phyloP scores from a whole-genome alignment of 2,113 vertebrate genomes.

The Ivindomyrus marchei region DNA sequence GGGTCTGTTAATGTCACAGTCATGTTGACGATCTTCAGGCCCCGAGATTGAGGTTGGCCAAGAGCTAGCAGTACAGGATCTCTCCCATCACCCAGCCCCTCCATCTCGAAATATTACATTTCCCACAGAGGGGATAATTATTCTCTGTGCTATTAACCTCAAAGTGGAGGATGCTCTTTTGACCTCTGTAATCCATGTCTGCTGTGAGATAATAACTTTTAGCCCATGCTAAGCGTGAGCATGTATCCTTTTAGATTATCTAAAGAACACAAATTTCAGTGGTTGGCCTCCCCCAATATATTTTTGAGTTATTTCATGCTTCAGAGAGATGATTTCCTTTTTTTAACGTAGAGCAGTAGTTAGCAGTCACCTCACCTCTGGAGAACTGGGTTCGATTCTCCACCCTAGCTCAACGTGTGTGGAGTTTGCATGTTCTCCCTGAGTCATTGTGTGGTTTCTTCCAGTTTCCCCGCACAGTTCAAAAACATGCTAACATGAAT shows the following conservation, averaged over 20 bases:
- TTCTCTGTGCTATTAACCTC: conserved; percentile 53
- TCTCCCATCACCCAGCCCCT: conserved; percentile 17
- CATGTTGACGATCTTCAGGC: conserved; percentile 54
- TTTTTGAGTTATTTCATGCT: not conserved
- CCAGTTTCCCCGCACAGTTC: not conserved
- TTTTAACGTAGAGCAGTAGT: not conserved
- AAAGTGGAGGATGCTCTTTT: conserved; percentile 34
- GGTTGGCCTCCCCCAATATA: not conserved
- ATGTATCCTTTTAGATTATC: not conserved
- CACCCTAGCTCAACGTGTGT: not conserved
- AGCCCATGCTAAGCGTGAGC: conserved; percentile 13
- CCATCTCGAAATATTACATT: conserved; percentile 29
- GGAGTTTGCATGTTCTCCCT: not conserved
- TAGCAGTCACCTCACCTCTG: not conserved
- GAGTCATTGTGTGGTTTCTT: not conserved
- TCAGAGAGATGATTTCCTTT: not conserved
- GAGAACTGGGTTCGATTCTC: not conserved
- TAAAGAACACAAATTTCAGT: not conserved
- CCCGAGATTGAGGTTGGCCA: conserved; percentile 52
- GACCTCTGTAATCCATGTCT: conserved; percentile 31
- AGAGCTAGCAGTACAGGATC: conserved; percentile 25
- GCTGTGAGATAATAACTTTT: conserved; percentile 25
- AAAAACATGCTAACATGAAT: not conserved
- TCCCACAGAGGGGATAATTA: conserved; percentile 41
- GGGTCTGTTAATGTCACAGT: conserved; percentile 66